Evolutionary conservation across 2,888 invertebrate genomes (phyloP), one percentile per base, ranked within the genome.

Genomic region (Venusia cambrica): DNA sequence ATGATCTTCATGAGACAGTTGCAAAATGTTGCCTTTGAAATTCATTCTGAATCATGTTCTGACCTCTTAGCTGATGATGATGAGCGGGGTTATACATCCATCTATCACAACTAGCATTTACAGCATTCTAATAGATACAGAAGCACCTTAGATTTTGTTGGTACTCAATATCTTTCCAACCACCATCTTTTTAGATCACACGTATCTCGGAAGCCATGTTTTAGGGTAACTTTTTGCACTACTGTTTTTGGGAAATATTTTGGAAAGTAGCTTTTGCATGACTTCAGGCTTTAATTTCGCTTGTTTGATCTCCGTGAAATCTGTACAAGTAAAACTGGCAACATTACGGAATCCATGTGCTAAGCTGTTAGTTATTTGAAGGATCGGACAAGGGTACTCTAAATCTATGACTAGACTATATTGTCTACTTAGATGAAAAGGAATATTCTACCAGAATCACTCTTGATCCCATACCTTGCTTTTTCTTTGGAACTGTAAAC

Each of bases 401-500:
- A 83, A 64, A 63, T 55, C 85, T 84, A 84, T 63, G 43, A 61
- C 87, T 87, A 87, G 64, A 61, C 84, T 85, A 85, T 66, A 65
- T 70, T 51, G 63, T 61, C 84, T 85, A 85, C 83, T 55, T 72
- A 84, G 77, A 81, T 85, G 81, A 80, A 83, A 83, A 81, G 81
- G 77, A 78, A 84, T 85, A 84, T 78, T 85, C 87, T 87, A 88
- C 87, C 87, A 87, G 85, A 79, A 75, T 79, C 84, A 80, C 83
- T 80, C 68, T 81, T 84, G 83, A 81, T 85, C 84, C 85, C 85
- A 87, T 88, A 88, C 88, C 88, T 88, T 88, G 91, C 89, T 91
- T 92, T 92, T 92, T 92, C 92, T 92, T 92, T 91, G 92, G 90
- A 90, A 92, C 92, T 92, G 92, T 92, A 92, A 92, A 91, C 92